phyloP scores from a whole-genome alignment of 1,140 invertebrate species.

The Megalonaias nervosa region DNA sequence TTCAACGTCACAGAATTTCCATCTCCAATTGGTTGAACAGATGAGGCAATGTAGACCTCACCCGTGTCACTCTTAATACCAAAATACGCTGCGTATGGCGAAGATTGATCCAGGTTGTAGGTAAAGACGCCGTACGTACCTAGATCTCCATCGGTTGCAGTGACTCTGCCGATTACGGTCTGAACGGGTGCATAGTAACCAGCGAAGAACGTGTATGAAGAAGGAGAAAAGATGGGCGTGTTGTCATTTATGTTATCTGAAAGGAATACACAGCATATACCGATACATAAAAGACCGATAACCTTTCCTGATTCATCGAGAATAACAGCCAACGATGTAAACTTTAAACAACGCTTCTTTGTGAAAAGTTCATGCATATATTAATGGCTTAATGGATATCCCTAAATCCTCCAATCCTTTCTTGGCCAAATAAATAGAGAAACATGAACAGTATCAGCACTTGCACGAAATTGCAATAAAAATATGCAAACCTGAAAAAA shows the following conservation, averaged over 20 bases:
- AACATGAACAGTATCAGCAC: no score
- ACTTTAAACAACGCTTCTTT: no score
- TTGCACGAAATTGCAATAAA: no score
- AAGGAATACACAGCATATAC: not conserved
- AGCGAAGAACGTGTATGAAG: slow-evolving; percentile 13
- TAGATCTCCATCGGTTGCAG: slow-evolving; percentile 8
- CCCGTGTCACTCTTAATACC: not conserved
- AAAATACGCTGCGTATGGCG: slow-evolving; percentile 8
- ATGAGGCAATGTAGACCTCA: not conserved
- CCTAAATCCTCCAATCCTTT: no score
- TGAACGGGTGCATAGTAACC: slow-evolving; percentile 18
- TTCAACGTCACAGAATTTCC: slow-evolving; percentile 5
- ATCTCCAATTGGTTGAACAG: not conserved
- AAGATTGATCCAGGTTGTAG: slow-evolving; percentile 18
- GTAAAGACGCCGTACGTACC: slow-evolving; percentile 5
- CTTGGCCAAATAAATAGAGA: no score
- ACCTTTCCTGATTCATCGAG: no score
- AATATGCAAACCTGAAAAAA: no score
- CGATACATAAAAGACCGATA: no score
- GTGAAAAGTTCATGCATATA: no score
- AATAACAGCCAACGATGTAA: no score
- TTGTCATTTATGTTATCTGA: slow-evolving; percentile 23
- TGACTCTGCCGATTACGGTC: slow-evolving; percentile 3
- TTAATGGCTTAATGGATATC: no score
- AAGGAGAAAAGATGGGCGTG: slow-evolving; percentile 19